phyloP scores from a whole-genome alignment of 2,888 invertebrate species.

The Brachycybe producta region DNA sequence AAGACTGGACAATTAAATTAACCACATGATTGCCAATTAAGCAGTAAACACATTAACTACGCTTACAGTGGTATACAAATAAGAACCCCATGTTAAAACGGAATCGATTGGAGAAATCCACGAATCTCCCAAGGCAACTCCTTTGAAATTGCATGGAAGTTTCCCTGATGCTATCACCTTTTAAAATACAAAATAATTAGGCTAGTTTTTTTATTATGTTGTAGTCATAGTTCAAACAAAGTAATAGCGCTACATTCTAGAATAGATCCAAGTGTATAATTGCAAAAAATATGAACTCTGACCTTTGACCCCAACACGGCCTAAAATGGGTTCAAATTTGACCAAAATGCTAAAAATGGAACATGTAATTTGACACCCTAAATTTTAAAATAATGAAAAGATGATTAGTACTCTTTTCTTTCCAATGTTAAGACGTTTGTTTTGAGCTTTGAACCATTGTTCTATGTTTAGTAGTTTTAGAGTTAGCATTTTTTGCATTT shows the following conservation, averaged over 20 bases:
- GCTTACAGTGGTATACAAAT: conserved; percentile 53
- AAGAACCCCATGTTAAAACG: conserved; percentile 68
- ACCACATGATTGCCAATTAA: neutral
- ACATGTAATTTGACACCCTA: no score
- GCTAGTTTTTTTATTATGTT: neutral
- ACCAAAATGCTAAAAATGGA: no score
- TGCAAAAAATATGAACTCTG: no score
- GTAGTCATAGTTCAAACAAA: neutral
- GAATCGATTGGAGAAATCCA: conserved; percentile 83
- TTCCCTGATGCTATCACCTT: conserved; percentile 51
- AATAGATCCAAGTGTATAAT: no score
- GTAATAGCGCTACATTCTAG: neutral
- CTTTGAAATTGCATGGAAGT: conserved; percentile 55
- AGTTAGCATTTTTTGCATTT: no score
- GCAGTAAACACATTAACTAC: neutral
- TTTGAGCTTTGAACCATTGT: no score
- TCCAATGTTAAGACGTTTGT: no score
- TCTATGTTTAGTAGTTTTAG: no score
- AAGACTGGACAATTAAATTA: conserved; percentile 29
- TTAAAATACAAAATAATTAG: conserved; percentile 21
- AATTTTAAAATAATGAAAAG: no score
- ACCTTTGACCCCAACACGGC: no score
- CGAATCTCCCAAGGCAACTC: conserved; percentile 71
- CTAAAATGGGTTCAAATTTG: no score
- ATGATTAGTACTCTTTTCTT: no score